Base-by-base conservation (phyloP, 2,888 invertebrate species). In the Perdita meconis region DNA sequence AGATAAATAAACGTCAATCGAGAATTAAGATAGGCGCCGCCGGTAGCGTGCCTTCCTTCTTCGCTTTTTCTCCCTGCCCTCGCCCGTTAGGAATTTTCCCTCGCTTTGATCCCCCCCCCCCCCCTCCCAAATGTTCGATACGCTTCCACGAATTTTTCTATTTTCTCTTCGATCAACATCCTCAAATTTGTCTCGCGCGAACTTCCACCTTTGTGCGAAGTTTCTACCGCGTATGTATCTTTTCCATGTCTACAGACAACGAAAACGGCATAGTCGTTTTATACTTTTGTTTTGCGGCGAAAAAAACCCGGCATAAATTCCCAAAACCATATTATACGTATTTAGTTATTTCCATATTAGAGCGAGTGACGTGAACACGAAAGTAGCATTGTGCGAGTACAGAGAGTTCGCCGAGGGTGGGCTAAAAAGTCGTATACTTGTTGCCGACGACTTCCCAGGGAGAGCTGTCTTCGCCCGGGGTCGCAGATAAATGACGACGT, bases 1-100 rank as follows among this genome's bases (percentile, higher is more conserved):
- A 90, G 92, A 92, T 91, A 92, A 92, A 92, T 91, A 91, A 91
- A 90, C 89, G 92, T 89, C 91, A 89, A 90, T 90, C 87, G 89
- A 86, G 89, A 90, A 90, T 90, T 90, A 89, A 90, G 90, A 90
- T 90, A 89, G 90, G 90, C 86, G 81, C 78, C 84, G 86, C 74
- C 82, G 64, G 83, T 85, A 85, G 85, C 85, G 66, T 78, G 72
- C 68, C 75, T 57, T 61, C 70, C 34, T 55, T n/a, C 64, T 53
- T 22, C 34, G 40, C 56, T 63, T 68, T 75, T 71, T 56, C 59
- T 38, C 63, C 56, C 22, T 24, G 13, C 47, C 30, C 57, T 70
- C 71, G 66, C 56, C 79, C 85, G 79, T 83, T 80, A 83, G 81
- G 85, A 85, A 85, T 85, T 79, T 84, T 84, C 74, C 74, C 76